Conservation (phyloP, 2,888 invertebrate species). For the Spodoptera littoralis region DNA sequence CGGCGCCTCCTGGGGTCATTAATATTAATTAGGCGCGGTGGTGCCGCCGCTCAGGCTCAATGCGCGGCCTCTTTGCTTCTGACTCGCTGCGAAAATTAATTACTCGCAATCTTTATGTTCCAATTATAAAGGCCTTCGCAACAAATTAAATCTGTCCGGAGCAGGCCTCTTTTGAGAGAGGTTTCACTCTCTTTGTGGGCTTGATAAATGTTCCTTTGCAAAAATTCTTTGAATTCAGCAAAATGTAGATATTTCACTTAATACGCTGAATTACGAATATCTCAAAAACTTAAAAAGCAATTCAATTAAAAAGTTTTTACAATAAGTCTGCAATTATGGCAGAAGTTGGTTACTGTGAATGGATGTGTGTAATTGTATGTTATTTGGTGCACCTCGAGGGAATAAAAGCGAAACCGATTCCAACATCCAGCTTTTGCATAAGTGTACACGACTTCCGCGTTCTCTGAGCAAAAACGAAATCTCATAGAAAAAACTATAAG, state of each 20-base stretch:
- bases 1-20: slow-evolving; percentile 83
- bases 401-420: slow-evolving; percentile 85
- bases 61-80: slow-evolving; percentile 86
- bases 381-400: slow-evolving; percentile 70
- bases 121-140: slow-evolving; percentile 89
- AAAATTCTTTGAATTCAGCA: slow-evolving; percentile 85
- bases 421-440: slow-evolving; percentile 85
- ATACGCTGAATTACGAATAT: slow-evolving; percentile 81
- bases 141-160: slow-evolving; percentile 89
- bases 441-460: slow-evolving; percentile 85
- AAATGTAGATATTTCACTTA: slow-evolving; percentile 81
- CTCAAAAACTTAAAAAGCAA: slow-evolving; percentile 71
- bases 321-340: slow-evolving; percentile 73
- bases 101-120: slow-evolving; percentile 89
- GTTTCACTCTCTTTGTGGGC: slow-evolving; percentile 88
- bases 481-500: slow-evolving; percentile 82
- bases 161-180: slow-evolving; percentile 88
- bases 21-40: slow-evolving; percentile 88
- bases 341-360: slow-evolving; percentile 71
- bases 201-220: slow-evolving; percentile 87
- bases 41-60: slow-evolving; percentile 77
- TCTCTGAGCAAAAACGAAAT: slow-evolving; percentile 83
- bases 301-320: slow-evolving; percentile 68
- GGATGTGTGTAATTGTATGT: slow-evolving; percentile 83
- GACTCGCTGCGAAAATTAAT: slow-evolving; percentile 89